A percentile compares a stretch with the other conserved stretches of the same genome.
Conservation (phyloP, 2,797 vertebrate genomes). For the Anguilla pacifica region DNA sequence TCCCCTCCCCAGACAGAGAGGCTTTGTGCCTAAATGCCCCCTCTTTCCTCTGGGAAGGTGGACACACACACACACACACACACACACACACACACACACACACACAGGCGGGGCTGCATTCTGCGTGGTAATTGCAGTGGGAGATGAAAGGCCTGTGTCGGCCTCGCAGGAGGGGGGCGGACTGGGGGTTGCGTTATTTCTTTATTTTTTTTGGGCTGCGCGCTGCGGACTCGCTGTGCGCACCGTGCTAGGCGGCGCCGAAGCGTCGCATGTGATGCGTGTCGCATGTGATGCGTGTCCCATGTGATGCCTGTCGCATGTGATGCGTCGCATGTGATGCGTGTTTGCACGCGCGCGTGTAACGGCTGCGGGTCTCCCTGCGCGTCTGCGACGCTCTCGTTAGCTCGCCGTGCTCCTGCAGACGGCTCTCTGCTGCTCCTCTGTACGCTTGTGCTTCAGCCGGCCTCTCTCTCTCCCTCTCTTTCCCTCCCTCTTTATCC, state of each 20-base stretch:
- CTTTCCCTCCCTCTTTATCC: slow-evolving; percentile 46
- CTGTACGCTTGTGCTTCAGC: slow-evolving; percentile 33
- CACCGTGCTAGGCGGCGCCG: neutral
- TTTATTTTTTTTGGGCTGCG: neutral
- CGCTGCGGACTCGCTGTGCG: neutral
- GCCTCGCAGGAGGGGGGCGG: neutral
- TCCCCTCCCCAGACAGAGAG: neutral
- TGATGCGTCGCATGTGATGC: neutral
- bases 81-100: too few species aligned
- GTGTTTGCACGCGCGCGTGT: neutral
- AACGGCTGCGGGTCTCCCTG: neutral
- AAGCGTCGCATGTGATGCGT: neutral
- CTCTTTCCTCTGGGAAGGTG: neutral
- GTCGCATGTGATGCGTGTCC: neutral
- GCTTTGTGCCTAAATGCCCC: neutral
- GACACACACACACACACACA: too few species aligned
- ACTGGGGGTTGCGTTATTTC: neutral
- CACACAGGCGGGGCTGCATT: neutral
- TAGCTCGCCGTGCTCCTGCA: neutral
- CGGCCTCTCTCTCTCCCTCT: slow-evolving; percentile 42
- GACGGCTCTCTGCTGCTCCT: neutral
- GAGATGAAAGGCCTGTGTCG: neutral
- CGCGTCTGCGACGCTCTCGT: neutral
- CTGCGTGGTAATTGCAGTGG: neutral
- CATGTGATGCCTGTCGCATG: too few species aligned